These are phyloP conservation scores for Heliconius aoede DNA, from an alignment of 2,888 invertebrate species.

Conservation along the genomic window DNA sequence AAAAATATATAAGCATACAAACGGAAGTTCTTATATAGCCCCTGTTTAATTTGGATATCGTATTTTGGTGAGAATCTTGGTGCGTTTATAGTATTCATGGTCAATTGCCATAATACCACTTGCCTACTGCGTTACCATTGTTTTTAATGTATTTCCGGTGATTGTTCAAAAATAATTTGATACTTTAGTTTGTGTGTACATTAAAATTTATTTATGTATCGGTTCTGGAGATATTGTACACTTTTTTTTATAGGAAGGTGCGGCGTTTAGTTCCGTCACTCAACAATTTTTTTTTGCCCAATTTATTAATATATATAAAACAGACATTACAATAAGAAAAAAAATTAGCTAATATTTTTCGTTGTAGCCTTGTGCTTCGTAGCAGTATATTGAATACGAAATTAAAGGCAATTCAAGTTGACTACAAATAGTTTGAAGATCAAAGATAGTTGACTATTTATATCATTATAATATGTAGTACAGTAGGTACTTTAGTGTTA, in stretches of 20 bases:
- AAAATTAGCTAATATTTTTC: too few relatives aligned
- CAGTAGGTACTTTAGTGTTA: too few relatives aligned
- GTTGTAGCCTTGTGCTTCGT: too few relatives aligned
- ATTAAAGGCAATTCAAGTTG: background rate
- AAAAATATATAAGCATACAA: background rate
- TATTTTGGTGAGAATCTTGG: slow-evolving; percentile 21
- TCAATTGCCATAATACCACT: slow-evolving; percentile 12
- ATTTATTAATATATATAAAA: too few relatives aligned
- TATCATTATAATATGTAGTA: too few relatives aligned
- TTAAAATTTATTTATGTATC: slow-evolving; percentile 2
- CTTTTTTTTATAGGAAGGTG: background rate
- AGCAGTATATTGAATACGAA: background rate
- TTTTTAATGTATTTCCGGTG: slow-evolving; percentile 20
- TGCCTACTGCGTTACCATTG: slow-evolving; percentile 22
- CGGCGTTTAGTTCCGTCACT: background rate
- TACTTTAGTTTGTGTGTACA: background rate
- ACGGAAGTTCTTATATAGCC: background rate
- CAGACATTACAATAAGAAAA: too few relatives aligned
- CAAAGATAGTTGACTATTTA: too few relatives aligned
- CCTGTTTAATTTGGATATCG: background rate
- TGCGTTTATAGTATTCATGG: slow-evolving; percentile 21
- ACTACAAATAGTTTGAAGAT: background rate
- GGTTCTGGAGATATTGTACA: background rate
- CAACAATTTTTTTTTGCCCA: background rate
- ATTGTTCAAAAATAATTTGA: slow-evolving; percentile 20